Conservation (phyloP, 2,797 vertebrate genomes). For the Poeciliopsis presidionis region DNA sequence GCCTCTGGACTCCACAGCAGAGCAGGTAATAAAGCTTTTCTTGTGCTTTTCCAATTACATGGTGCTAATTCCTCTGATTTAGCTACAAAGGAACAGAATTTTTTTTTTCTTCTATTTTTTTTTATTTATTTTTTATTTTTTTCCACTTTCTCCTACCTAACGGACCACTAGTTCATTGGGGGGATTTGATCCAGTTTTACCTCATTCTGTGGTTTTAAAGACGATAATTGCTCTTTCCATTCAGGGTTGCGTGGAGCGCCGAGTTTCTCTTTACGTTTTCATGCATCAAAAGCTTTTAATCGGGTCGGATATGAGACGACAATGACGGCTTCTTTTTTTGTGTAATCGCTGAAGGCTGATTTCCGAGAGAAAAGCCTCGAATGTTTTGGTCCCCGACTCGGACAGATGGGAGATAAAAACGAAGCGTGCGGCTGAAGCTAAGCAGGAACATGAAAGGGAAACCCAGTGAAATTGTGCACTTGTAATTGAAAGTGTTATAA, state of each 20-base stretch:
- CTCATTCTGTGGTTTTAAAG: neutral
- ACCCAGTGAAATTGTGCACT: neutral
- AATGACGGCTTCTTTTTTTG: neutral
- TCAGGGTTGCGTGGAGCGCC: neutral
- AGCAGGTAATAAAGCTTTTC: slow-evolving; percentile 71
- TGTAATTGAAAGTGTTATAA: neutral
- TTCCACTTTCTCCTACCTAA: neutral
- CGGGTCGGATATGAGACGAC: neutral
- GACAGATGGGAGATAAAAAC: slow-evolving; percentile 8
- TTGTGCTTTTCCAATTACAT: neutral
- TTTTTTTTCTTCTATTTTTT: too few species aligned
- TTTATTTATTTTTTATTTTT: too few species aligned
- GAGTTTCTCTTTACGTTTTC: neutral
- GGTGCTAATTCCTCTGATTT: neutral
- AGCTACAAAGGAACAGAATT: neutral
- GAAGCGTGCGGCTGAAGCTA: neutral
- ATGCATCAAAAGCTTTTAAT: neutral
- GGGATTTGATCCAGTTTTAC: neutral
- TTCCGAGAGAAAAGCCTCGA: neutral
- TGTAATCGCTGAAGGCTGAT: neutral
- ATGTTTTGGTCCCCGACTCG: neutral
- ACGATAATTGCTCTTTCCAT: neutral
- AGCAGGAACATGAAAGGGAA: neutral
- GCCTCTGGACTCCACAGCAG: slow-evolving; percentile 54
- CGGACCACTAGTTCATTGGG: neutral